Evolutionary conservation across 2,797 vertebrate genomes (phyloP), one percentile per base, ranked within the genome.

Genomic region (Crax fasciolata): DNA sequence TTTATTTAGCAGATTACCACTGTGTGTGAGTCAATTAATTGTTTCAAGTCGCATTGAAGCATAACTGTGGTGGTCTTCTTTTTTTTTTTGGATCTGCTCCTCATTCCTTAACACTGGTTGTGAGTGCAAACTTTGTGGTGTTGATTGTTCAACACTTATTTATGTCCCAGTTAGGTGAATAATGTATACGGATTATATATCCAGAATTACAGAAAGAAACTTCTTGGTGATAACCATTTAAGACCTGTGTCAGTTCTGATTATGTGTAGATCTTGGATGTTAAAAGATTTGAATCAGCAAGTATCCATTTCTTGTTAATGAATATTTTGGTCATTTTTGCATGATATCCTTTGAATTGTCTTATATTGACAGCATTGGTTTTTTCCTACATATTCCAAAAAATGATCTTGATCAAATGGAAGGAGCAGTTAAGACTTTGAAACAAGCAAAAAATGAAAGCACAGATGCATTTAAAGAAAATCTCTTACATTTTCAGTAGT

Each of bases 51-150:
- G 19, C 35, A 24, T 27, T 55, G 80, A 52, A 1, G 0, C 6
- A 1, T 90, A 68, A 73, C 63, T 52, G 5, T 17, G 13, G n/a
- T 32, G 18, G n/a, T 21, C n/a, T 32, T 54, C 8, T 32, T 28
- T 38, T 75, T 25, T 62, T 89, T 68, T 61, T 16, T 38, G 35
- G 17, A 35, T 59, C 24, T 44, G 5, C 23, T 35, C 3, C 48
- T 91, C 54, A 20, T 27, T 81, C 8, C 7, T 1, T 46, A 44
- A 46, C 61, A 23, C 12, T 70, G 46, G 13, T 41, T 68, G 44
- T 21, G 10, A 84, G 16, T 44, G 9, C 38, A 61, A 11, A 43
- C 5, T 43, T 65, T 0, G 0, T 67, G 18, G 6, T 44, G 2
- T 81, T 84, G 48, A 35, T n/a, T 57, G 25, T 61, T n/a, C 28